phyloP scores from a whole-genome alignment of 2,797 vertebrate genomes.

The Lutjanus argentimaculatus region DNA sequence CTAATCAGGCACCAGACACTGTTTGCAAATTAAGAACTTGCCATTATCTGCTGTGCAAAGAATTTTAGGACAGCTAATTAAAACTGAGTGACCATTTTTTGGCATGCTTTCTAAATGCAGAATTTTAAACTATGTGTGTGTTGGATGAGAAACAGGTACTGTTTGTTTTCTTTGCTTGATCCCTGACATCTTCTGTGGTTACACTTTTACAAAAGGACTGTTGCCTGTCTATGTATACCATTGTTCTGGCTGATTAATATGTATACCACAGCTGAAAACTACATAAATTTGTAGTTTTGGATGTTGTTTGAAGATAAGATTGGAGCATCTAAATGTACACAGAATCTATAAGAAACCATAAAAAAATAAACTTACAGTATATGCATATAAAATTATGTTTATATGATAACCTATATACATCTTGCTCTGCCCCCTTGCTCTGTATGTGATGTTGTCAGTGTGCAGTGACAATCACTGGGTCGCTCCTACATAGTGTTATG shows the following conservation, averaged over 20 bases:
- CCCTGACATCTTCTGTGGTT: constrained; percentile 32
- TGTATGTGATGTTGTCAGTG: not conserved
- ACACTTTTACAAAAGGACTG: constrained; percentile 12
- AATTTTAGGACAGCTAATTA: constrained; percentile 73
- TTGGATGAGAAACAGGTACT: constrained; percentile 28
- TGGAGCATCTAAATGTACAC: not conserved
- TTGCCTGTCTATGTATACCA: not conserved
- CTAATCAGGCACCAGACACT: constrained; percentile 66
- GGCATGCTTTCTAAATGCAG: constrained; percentile 48
- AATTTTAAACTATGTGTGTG: constrained; percentile 37
- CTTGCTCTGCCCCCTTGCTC: not conserved
- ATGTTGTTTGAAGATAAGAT: not conserved
- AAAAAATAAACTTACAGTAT: not conserved
- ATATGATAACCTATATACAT: not conserved
- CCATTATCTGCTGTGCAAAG: constrained; percentile 67
- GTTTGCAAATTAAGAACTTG: constrained; percentile 67
- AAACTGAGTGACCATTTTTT: constrained; percentile 67
- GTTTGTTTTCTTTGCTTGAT: constrained; percentile 49
- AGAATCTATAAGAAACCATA: not conserved
- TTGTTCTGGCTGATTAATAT: not conserved
- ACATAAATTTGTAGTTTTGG: not conserved
- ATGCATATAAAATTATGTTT: not conserved
- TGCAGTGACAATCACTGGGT: too few relatives aligned
- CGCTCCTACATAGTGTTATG: too few relatives aligned
- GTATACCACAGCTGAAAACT: too few relatives aligned